Evolutionary conservation across 2,888 invertebrate species (phyloP), one percentile per base, ranked within the genome.

Genomic region (Phania funesta): DNA sequence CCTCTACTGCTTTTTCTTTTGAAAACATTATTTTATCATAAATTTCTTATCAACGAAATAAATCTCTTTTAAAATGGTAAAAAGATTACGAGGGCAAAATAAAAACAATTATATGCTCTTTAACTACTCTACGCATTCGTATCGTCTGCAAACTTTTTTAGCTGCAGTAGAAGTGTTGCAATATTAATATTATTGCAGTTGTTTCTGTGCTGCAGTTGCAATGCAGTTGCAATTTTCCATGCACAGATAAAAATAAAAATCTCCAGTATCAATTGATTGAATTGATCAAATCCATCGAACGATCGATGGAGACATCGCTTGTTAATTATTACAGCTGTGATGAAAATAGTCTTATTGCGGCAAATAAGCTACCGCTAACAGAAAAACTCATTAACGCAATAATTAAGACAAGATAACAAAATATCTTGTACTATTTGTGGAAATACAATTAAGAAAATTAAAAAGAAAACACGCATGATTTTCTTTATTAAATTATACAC

Each of bases 351-450:
- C 20, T 29, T 48, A 48, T 41, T 58, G 44, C 24, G 52, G 65
- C 58, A 52, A 56, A 65, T 24, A 50, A 22, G 64, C 44, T 74
- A 67, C n/a, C n/a, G n/a, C n/a, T n/a, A 84, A 84, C 76, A 84
- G 80, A 84, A 86, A 50, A 86, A 85, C 86, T 87, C 86, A 86
- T 87, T 87, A 87, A 86, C 86, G 87, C 84, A 84, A 84, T 86
- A 86, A 86, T 87, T 86, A 86, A 86, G 85, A 86, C 84, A 85
- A 84, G 86, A 86, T 86, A 86, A 86, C 68, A 54, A 76, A 67
- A 32, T 46, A 60, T 16, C 22, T 52, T 26, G 38, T 71, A 83
- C 13, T 46, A 73, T 71, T 64, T 18, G 7, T 13, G 44, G 16
- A 24, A 70, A 35, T 32, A 35, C 16, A 20, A 46, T 9, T 41